Evolutionary conservation across 1,140 invertebrate genomes (phyloP), one percentile per base, ranked within the genome.

Genomic region (Drosophila kurseongensis): DNA sequence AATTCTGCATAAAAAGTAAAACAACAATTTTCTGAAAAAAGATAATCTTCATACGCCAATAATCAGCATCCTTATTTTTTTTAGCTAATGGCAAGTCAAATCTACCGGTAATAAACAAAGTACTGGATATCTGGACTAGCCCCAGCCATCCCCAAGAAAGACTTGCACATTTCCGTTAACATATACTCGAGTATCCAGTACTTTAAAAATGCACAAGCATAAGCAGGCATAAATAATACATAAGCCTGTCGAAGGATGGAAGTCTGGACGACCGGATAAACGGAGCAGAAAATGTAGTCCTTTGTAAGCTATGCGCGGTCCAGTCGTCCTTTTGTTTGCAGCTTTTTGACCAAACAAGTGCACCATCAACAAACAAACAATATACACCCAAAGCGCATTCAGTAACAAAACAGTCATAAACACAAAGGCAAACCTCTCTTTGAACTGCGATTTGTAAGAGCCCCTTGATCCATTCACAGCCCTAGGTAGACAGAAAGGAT

Each of bases 311-410:
- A 27, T 61, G 42, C 50, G 59, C 36, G 62, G 66, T 75, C 63
- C 74, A 71, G 68, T 71, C 66, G 51, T 51, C 75, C 80, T 68
- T 88, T 85, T 85, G 83, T 88, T 60, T 54, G 82, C 71, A 75
- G 75, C 78, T 86, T 85, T 85, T 85, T 88, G 83, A 75, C 78
- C 75, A 82, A 85, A 88, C 83, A 88, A 88, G 82, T 88, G 75
- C 83, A 42, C 69, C 75, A 71, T 75, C 78, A 68, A 76, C 68
- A 71, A 71, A 71, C 67, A 71, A 71, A 71, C 51, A 71, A 65
- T 48, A 69, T 18, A 57, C 35, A 76, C 69, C 82, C 75, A 85
- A 82, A 81, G 62, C 77, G 50, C 55, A 77, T 68, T 71, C 59
- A 84, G 52, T 44, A 74, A 58, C 79, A 68, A 67, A 79, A 57